These are phyloP conservation scores for Sarcophaga caerulescens DNA, from an alignment of 2,888 invertebrate species.

Conservation along the genomic window DNA sequence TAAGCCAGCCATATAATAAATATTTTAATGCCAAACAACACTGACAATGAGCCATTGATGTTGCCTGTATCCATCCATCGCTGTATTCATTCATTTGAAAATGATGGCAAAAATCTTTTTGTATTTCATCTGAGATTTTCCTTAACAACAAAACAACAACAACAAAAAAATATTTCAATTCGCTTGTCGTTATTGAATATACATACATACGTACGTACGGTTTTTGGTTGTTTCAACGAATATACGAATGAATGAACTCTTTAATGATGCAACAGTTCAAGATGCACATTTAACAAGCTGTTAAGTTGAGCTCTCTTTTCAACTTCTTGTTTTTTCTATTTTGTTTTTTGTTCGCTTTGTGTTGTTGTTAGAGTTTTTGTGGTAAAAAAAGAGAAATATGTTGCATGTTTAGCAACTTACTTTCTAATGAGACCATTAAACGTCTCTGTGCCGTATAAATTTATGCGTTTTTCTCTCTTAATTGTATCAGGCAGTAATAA, in stretches of 20 bases:
- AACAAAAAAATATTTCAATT: conserved; percentile 3
- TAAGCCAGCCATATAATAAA: conserved; percentile 26
- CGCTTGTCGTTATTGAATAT: conserved; percentile 39
- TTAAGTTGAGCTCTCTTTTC: conserved; percentile 39
- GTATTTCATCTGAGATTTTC: conserved; percentile 34
- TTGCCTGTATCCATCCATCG: not conserved
- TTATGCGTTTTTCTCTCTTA: conserved; percentile 1
- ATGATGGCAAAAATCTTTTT: not conserved
- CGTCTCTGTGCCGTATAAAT: conserved; percentile 23
- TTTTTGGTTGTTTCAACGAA: conserved; percentile 2
- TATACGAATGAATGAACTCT: conserved; percentile 61
- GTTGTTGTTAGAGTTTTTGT: conserved; percentile 17
- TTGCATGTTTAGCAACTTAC: conserved; percentile 61
- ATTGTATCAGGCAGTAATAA: conserved; percentile 13
- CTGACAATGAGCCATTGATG: conserved; percentile 62
- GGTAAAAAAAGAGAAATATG: conserved; percentile 15
- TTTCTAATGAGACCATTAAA: conserved; percentile 64
- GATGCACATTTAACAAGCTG: conserved; percentile 66
- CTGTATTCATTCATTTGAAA: not conserved
- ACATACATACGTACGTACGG: not conserved
- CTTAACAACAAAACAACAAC: conserved; percentile 1
- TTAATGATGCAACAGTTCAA: conserved; percentile 69
- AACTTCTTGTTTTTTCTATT: conserved; percentile 1
- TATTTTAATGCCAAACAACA: conserved; percentile 53
- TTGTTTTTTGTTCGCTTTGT: not conserved